These are phyloP conservation scores for Kobus ellipsiprymnus DNA, from an alignment of 2,113 vertebrate species.

Conservation along the genomic window DNA sequence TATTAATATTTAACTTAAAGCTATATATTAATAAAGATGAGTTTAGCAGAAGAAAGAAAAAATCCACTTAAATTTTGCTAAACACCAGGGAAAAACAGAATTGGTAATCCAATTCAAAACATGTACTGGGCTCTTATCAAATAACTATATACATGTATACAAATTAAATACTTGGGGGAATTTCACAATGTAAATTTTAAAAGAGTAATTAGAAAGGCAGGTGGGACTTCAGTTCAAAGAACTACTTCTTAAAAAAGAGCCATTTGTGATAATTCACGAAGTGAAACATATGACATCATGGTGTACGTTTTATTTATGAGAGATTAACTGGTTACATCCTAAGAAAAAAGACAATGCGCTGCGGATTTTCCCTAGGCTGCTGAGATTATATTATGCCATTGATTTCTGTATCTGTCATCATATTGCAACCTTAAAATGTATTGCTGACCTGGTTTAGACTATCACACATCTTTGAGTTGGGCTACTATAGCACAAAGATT, in stretches of 20 bases:
- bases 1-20: neutral
- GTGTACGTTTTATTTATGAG: slow-evolving; percentile 70
- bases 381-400: slow-evolving; percentile 72
- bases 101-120: neutral
- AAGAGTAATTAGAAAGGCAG: slow-evolving; percentile 9
- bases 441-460: slow-evolving; percentile 51
- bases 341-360: slow-evolving; percentile 68
- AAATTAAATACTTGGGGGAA: neutral
- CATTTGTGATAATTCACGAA: slow-evolving; percentile 49
- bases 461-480: slow-evolving; percentile 18
- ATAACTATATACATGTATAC: neutral
- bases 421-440: slow-evolving; percentile 68
- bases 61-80: neutral
- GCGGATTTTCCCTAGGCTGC: slow-evolving; percentile 65
- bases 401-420: slow-evolving; percentile 71
- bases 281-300: slow-evolving; percentile 63
- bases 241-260: slow-evolving; percentile 48
- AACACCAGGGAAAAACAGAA: neutral
- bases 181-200: neutral
- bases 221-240: slow-evolving; percentile 37
- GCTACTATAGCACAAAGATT: neutral
- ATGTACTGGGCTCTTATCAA: neutral
- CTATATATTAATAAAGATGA: neutral
- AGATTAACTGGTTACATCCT: slow-evolving; percentile 74
- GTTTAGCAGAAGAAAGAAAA: neutral